Evolutionary conservation across 2,888 invertebrate genomes (phyloP).

Genomic region (Aphelenchoides bicaudatus): DNA sequence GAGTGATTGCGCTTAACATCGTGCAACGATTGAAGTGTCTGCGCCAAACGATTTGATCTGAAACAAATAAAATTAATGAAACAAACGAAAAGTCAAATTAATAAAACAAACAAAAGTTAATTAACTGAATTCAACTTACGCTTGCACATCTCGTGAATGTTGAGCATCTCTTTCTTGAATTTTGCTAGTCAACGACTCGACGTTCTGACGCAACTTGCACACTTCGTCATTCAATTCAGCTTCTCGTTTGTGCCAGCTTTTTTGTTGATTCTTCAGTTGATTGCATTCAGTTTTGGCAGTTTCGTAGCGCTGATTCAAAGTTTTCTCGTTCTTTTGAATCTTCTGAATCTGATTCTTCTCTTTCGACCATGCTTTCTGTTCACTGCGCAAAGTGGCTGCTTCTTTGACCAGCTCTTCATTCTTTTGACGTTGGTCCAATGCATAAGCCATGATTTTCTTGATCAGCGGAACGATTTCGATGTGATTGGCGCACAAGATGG

Average conservation of each 20-base stretch:
- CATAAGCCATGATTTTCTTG: too few species aligned
- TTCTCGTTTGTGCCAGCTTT: slow-evolving; percentile 31
- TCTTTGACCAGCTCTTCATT: slow-evolving; percentile 23
- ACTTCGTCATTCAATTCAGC: slow-evolving; percentile 36
- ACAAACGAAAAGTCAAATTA: too few species aligned
- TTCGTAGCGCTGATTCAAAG: slow-evolving; percentile 30
- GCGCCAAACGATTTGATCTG: too few species aligned
- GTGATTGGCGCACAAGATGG: too few species aligned
- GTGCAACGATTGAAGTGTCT: slow-evolving; percentile 39
- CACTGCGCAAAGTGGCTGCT: slow-evolving; percentile 16
- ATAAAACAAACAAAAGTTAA: too few species aligned
- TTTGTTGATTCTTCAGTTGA: slow-evolving; percentile 23
- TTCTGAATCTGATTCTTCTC: slow-evolving; percentile 50
- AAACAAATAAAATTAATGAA: too few species aligned
- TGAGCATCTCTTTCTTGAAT: slow-evolving; percentile 20
- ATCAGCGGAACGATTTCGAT: too few species aligned
- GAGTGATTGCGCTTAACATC: slow-evolving; percentile 42
- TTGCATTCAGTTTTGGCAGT: background rate
- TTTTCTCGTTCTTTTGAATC: slow-evolving; percentile 45
- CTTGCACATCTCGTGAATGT: slow-evolving; percentile 9
- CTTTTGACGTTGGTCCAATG: too few species aligned
- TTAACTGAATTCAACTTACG: too few species aligned
- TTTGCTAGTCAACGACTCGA: slow-evolving; percentile 16
- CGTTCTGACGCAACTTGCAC: slow-evolving; percentile 40
- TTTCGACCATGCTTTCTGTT: slow-evolving; percentile 27